Percentiles rank a stretch among this genome's conserved stretches.
These are phyloP conservation scores for Caradrina clavipalpis DNA, from an alignment of 2,888 invertebrate species.

Conservation along the genomic window DNA sequence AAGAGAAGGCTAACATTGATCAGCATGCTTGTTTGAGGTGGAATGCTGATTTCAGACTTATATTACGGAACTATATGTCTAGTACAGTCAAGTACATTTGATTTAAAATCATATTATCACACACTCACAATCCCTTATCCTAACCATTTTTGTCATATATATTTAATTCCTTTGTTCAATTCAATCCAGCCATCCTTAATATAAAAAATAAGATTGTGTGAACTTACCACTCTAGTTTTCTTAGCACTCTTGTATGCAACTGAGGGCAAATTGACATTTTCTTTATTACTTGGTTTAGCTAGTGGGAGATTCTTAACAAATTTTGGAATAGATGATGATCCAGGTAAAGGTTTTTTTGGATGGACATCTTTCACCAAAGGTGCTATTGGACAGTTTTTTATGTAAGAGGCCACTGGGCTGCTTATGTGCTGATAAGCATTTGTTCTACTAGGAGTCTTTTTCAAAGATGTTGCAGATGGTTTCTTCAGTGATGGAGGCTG, in stretches of 20 bases:
- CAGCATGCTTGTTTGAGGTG: too few species aligned
- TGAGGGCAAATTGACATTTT: slow-evolving; percentile 77
- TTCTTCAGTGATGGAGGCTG: slow-evolving; percentile 69
- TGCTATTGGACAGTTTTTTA: slow-evolving; percentile 78
- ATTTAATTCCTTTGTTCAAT: neutral
- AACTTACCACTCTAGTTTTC: slow-evolving; percentile 80
- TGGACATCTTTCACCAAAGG: slow-evolving; percentile 78
- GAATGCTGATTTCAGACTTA: too few species aligned
- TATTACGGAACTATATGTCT: too few species aligned
- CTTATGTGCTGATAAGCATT: slow-evolving; percentile 78
- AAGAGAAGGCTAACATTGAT: too few species aligned
- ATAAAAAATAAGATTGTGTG: neutral
- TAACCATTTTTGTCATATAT: too few species aligned
- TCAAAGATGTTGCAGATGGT: slow-evolving; percentile 64
- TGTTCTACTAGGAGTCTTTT: slow-evolving; percentile 71
- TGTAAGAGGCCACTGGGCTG: slow-evolving; percentile 84
- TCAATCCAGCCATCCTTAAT: neutral
- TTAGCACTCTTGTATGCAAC: slow-evolving; percentile 82
- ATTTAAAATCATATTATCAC: too few species aligned
- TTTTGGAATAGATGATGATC: slow-evolving; percentile 77
- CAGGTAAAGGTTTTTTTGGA: slow-evolving; percentile 77
- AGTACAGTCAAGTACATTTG: too few species aligned
- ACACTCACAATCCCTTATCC: too few species aligned
- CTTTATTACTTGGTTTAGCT: slow-evolving; percentile 71
- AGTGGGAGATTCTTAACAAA: slow-evolving; percentile 63